Conservation (phyloP, 1,140 invertebrate genomes). For the Hycleus cichorii region DNA sequence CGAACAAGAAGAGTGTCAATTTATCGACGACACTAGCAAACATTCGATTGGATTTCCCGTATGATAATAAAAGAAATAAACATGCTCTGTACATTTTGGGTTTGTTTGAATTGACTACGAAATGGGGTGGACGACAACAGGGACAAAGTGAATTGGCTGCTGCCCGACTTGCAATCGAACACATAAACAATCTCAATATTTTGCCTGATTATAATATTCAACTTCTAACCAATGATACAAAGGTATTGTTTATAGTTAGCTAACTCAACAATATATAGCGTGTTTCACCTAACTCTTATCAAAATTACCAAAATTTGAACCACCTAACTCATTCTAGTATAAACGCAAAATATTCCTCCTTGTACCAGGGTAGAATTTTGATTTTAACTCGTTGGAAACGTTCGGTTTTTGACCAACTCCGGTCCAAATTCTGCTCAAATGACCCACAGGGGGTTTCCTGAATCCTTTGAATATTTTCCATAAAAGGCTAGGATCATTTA, state of each 20-base stretch:
- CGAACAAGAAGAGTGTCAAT: background rate
- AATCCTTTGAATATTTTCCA: no score
- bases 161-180: conserved; percentile 62
- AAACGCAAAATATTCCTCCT: no score
- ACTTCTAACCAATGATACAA: conserved; percentile 71
- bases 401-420: no score
- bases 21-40: background rate
- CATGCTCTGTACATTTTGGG: conserved; percentile 54
- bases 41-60: conserved; percentile 7
- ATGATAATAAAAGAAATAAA: conserved; percentile 7
- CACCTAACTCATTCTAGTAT: no score
- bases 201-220: conserved; percentile 63
- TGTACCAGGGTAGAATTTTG: no score
- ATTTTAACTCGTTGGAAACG: no score
- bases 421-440: no score
- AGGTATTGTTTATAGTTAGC: conserved; percentile 47
- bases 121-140: conserved; percentile 51
- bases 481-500: no score
- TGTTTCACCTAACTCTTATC: no score
- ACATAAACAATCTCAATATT: conserved; percentile 61
- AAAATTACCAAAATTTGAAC: no score
- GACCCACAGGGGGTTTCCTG: no score
- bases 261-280: no score
- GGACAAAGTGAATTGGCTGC: conserved; percentile 66
- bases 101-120: conserved; percentile 65